Conservation (phyloP, 2,888 invertebrate species). For the Brachypterus glaber region DNA sequence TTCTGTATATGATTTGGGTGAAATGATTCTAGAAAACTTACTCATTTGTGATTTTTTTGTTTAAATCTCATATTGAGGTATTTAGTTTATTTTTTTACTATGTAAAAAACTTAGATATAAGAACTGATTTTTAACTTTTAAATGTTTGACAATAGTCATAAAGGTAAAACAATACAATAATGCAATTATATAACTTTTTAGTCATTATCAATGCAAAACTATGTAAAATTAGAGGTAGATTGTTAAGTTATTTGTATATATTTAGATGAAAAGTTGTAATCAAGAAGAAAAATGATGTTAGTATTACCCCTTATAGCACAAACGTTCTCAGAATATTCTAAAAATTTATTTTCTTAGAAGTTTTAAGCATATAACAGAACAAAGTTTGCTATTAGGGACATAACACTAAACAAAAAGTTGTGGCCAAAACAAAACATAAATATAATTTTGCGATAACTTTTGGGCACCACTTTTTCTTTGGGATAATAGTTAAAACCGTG, state of each 20-base stretch:
- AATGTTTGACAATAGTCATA: constrained; percentile 17
- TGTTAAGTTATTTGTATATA: constrained; percentile 18
- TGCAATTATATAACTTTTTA: constrained; percentile 18
- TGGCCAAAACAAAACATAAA: neutral
- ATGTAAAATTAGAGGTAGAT: constrained; percentile 17
- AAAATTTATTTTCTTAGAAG: too few relatives aligned
- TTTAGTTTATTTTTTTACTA: constrained; percentile 28
- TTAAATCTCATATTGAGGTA: constrained; percentile 35
- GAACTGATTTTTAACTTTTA: constrained; percentile 18
- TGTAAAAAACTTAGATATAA: constrained; percentile 26
- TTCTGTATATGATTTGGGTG: constrained; percentile 6
- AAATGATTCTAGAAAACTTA: constrained; percentile 14
- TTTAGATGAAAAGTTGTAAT: constrained; percentile 20
- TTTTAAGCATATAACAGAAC: too few relatives aligned
- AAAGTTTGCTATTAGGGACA: too few relatives aligned
- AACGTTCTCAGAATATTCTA: too few relatives aligned
- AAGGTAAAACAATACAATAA: constrained; percentile 14
- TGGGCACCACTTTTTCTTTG: neutral
- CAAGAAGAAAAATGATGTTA: constrained; percentile 6
- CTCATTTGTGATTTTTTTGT: constrained; percentile 8
- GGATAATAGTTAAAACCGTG: constrained; percentile 11
- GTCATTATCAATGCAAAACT: constrained; percentile 29
- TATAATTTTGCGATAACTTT: constrained; percentile 4
- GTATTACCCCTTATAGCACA: too few relatives aligned
- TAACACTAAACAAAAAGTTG: too few relatives aligned